Evolutionary conservation across 2,888 invertebrate genomes (phyloP).

Genomic region (Nycteola revayana): DNA sequence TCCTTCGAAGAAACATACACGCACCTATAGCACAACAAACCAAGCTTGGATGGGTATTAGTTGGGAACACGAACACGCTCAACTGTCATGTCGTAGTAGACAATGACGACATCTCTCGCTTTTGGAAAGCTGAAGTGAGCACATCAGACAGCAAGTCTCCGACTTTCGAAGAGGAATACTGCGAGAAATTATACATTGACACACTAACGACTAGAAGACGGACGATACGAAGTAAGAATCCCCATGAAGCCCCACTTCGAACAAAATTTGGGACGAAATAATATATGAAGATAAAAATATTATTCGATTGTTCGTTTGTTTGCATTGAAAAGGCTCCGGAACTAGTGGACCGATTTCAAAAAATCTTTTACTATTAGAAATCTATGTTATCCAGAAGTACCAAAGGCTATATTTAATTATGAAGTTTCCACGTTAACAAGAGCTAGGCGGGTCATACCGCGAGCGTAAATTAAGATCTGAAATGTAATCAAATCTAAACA

Average conservation of each 20-base stretch:
- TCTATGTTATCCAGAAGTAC: too few species aligned
- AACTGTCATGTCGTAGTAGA: conserved; percentile 1
- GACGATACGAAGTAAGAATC: background rate
- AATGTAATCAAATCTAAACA: too few species aligned
- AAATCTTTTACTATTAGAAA: too few species aligned
- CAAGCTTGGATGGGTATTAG: background rate
- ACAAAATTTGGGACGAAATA: background rate
- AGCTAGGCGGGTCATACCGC: too few species aligned
- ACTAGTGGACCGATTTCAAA: too few species aligned
- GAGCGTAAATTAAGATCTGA: too few species aligned
- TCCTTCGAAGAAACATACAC: background rate
- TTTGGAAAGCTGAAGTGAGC: background rate
- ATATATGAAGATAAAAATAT: too few species aligned
- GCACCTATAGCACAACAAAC: background rate
- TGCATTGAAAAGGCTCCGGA: too few species aligned
- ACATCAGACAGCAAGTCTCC: background rate
- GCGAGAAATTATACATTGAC: background rate
- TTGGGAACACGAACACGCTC: background rate
- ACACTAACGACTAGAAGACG: background rate
- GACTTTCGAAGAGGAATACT: background rate
- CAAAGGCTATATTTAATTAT: too few species aligned
- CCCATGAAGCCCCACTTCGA: background rate
- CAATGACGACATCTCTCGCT: conserved; percentile 9
- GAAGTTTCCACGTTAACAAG: too few species aligned
- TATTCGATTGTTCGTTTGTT: too few species aligned